A percentile compares a stretch with the other conserved stretches of the same genome.
Evolutionary conservation across 2,113 vertebrate genomes (phyloP).

Genomic region (Pelecanoides urinatrix): DNA sequence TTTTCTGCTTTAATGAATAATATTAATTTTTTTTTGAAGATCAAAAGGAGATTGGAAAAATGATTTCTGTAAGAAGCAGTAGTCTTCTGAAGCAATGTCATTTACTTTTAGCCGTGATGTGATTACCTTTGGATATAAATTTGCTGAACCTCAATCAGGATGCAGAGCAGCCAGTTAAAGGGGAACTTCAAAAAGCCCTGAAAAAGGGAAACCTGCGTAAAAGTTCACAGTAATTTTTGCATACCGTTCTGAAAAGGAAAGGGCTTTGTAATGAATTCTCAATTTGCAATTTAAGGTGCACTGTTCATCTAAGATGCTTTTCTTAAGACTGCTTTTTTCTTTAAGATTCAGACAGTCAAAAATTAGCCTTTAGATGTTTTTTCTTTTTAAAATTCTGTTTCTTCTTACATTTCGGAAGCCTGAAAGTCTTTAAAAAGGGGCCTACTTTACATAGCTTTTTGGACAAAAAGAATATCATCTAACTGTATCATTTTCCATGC

Average conservation of each 20-base stretch:
- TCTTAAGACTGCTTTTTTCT: slow-evolving; percentile 49
- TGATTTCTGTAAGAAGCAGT: slow-evolving; percentile 36
- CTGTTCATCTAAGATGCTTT: slow-evolving; percentile 58
- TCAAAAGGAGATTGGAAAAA: slow-evolving; percentile 56
- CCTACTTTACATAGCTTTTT: not conserved
- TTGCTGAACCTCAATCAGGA: slow-evolving; percentile 65
- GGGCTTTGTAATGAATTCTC: slow-evolving; percentile 52
- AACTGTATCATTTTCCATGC: not conserved
- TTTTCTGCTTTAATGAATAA: slow-evolving; percentile 35
- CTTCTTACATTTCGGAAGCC: slow-evolving; percentile 45
- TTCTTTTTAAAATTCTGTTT: slow-evolving; percentile 40
- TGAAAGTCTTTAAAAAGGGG: not conserved
- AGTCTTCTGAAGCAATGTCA: slow-evolving; percentile 50
- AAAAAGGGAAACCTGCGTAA: slow-evolving; percentile 43
- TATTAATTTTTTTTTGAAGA: slow-evolving; percentile 48
- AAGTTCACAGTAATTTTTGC: slow-evolving; percentile 63
- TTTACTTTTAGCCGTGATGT: slow-evolving; percentile 50
- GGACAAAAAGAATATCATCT: slow-evolving; percentile 27
- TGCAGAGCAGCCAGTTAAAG: slow-evolving; percentile 64
- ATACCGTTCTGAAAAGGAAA: slow-evolving; percentile 18
- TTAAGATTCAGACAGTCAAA: slow-evolving; percentile 41
- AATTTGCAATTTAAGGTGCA: slow-evolving; percentile 60
- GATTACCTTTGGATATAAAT: slow-evolving; percentile 60
- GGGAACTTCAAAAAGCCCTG: slow-evolving; percentile 51
- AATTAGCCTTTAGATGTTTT: slow-evolving; percentile 63